phyloP scores from a whole-genome alignment of 1,140 invertebrate species.

The Melipona quadrifasciata region DNA sequence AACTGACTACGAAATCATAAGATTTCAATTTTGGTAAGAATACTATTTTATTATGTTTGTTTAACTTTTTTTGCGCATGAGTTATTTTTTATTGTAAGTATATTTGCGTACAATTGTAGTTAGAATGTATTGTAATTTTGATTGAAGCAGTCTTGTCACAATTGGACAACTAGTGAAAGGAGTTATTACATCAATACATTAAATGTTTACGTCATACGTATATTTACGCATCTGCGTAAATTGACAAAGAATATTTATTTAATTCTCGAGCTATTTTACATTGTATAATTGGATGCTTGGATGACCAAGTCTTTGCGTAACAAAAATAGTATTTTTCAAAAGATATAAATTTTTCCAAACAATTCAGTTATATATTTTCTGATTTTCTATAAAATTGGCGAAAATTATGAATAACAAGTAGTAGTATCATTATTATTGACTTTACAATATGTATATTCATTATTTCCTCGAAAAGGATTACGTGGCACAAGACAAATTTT shows the following conservation, averaged over 20 bases:
- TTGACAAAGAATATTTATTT: background rate
- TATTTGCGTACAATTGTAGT: background rate
- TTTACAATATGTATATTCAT: background rate
- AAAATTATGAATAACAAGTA: background rate
- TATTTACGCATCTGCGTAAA: background rate
- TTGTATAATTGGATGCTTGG: background rate
- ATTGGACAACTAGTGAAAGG: background rate
- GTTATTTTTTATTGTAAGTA: background rate
- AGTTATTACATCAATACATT: conserved; percentile 16
- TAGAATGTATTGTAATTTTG: background rate
- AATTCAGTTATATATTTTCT: background rate
- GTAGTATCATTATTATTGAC: background rate
- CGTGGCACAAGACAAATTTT: background rate
- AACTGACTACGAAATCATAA: background rate
- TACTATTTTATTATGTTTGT: background rate
- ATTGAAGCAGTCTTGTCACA: background rate
- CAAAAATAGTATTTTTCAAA: too few relatives aligned
- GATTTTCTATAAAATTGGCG: background rate
- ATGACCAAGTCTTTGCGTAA: background rate
- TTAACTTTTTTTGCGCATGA: background rate
- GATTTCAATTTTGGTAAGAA: conserved; percentile 16
- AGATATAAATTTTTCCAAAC: background rate
- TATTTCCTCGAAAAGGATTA: background rate
- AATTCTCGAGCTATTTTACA: background rate
- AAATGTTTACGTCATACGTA: conserved; percentile 15